Base-by-base conservation (phyloP, 2,113 vertebrate species). In the Taxidea taxus region DNA sequence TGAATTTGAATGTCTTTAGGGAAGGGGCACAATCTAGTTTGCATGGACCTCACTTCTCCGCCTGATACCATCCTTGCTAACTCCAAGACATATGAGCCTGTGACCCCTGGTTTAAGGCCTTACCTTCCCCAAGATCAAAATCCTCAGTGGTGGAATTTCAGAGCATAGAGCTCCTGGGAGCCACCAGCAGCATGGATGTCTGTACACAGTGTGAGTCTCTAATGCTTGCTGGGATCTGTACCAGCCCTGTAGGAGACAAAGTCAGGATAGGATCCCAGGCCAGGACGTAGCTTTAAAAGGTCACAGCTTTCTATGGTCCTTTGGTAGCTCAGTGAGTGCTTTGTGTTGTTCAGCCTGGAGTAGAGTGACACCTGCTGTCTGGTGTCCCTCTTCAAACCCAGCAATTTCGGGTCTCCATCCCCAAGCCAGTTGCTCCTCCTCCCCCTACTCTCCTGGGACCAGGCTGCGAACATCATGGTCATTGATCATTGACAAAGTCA, bases 321-420 rank as follows among this genome's bases (percentile, higher is more conserved):
- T 82, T 16, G 47, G 29, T 27, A 23, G 62, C 49, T 95, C 34
- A 6, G 11, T 13, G 78, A 9, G 56, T 39, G 78, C 77, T 87
- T 42, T 49, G 56, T 0, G 6, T 68, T 68, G 72, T 90, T 86
- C 83, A 87, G 47, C 21, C 74, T 84, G 49, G 92, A 68, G n/a
- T 39, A 96, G 29, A 92, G 97, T 92, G 97, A 97, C 96, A 95
- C 68, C 97, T 98, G 90, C 74, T 94, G 97, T 90, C 75, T 62
- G 31, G 39, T 70, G 75, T 51, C 60, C 3, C 62, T 49, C 75
- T 49, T 66, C 34, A 80, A 60, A 54, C 23, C 27, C 78, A 29
- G 34, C 49, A 49, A 8, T 42, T 66, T 49, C n/a, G 39, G 29
- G 1, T 64, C 51, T 39, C 31, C 27, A 16, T 20, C 7, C 27